Evolutionary conservation across 2,888 invertebrate species (phyloP), one percentile per base, ranked within the genome.

Genomic region (Chymomyza amoena): DNA sequence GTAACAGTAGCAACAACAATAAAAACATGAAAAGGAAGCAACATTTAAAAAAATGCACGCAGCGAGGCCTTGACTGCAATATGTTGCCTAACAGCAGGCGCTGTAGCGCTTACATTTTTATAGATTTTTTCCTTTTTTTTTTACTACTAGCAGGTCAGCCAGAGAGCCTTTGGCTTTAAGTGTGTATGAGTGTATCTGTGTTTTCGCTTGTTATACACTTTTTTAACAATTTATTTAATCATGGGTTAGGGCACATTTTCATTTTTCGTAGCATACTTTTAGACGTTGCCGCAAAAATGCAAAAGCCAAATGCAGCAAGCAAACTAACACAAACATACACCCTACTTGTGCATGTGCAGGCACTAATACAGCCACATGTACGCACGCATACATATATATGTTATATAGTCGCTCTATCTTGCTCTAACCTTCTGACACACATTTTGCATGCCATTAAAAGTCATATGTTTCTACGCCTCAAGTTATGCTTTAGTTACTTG

Each of bases 21-120:
- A 9, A 63, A 4, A 71, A 81, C 80, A 73, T 64, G 80, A 71
- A 78, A 71, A 81, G 79, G 73, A 88, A 80, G 84, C 68, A 79
- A 71, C 78, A 84, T 88, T 84, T 88, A 87, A 87, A 87, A 32
- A 86, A 86, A 81, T 83, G 79, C 84, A 83, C 88, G 84, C 83
- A 86, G 88, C 76, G 51, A 84, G 88, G 87, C 84, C 88, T 85
- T 85, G 84, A 85, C 87, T 87, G 85, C 87, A 84, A 83, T 88
- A 87, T 80, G 83, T 86, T 83, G 82, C 88, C 84, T 72, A 81
- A 82, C 87, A 82, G 80, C 73, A 65, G 81, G 82, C 84, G 69
- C 65, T 57, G 57, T 1, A 60, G 62, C 71, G 52, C 54, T n/a
- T 72, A 73, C 73, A 75, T 79, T 87, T 82, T 87, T 84, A 84